A percentile compares a stretch with the other conserved stretches of the same genome.
Conservation (phyloP, 2,113 vertebrate species). For the Alligator sinensis region DNA sequence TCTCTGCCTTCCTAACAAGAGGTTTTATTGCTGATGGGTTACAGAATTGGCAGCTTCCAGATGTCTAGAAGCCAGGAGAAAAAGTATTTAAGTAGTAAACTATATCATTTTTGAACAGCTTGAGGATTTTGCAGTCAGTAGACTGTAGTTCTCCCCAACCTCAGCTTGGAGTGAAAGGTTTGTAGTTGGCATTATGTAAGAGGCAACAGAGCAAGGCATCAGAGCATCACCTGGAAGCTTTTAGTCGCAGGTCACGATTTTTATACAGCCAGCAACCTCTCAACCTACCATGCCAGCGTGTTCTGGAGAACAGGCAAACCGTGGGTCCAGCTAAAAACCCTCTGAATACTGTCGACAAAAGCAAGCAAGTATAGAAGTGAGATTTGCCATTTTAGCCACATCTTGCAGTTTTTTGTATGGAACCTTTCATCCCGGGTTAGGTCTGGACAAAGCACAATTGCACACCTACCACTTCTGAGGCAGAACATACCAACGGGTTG, state of each 20-base stretch:
- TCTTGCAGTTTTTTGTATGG: not conserved
- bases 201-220: constrained; percentile 9
- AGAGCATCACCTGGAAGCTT: not conserved
- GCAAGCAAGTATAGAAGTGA: not conserved
- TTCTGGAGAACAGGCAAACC: not conserved
- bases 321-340: not conserved
- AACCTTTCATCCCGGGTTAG: not conserved
- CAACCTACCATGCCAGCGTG: not conserved
- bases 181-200: constrained; percentile 11
- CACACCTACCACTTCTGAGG: not conserved
- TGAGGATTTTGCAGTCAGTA: constrained; percentile 42
- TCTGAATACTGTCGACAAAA: not conserved
- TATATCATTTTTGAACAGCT: constrained; percentile 45
- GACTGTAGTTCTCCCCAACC: constrained; percentile 9
- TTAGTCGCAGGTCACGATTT: not conserved
- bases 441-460: not conserved
- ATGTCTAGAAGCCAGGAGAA: constrained; percentile 51
- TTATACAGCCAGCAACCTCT: constrained; percentile 29
- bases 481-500: not conserved
- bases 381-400: not conserved
- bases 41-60: constrained; percentile 62
- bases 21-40: constrained; percentile 64
- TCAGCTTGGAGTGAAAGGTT: constrained; percentile 44
- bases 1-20: constrained; percentile 67
- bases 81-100: constrained; percentile 59